phyloP scores from a whole-genome alignment of 2,113 vertebrate genomes.

The Chlorocebus sabaeus region DNA sequence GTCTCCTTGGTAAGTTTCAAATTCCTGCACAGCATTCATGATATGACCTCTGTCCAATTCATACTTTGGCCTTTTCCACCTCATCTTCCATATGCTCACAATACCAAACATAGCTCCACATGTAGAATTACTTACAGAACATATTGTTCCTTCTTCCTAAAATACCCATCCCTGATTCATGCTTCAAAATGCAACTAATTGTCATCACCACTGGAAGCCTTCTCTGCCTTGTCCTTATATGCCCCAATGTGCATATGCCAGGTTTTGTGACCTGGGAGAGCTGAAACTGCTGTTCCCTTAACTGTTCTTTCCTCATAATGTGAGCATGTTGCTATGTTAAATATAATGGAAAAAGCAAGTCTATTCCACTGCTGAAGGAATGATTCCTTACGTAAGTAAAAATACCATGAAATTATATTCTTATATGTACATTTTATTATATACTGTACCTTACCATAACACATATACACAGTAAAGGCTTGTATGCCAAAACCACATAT shows the following conservation, averaged over 20 bases:
- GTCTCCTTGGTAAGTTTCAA: neutral
- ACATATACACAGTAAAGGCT: neutral
- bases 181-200: neutral
- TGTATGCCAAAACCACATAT: neutral
- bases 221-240: neutral
- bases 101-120: neutral
- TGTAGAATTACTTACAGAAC: neutral
- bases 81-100: neutral
- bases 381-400: neutral
- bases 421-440: slow-evolving; percentile 17
- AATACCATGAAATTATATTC: slow-evolving; percentile 24
- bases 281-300: neutral
- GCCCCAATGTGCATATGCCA: neutral
- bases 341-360: neutral
- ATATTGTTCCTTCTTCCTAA: neutral
- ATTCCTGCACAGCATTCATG: neutral
- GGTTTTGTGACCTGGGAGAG: neutral
- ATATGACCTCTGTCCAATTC: neutral
- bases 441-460: neutral
- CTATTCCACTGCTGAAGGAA: neutral
- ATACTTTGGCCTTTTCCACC: neutral
- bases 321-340: neutral
- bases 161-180: neutral
- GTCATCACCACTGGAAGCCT: neutral
- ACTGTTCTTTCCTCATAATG: neutral